Evolutionary conservation across 2,113 vertebrate species (phyloP).

Genomic region (Halcyon senegalensis): DNA sequence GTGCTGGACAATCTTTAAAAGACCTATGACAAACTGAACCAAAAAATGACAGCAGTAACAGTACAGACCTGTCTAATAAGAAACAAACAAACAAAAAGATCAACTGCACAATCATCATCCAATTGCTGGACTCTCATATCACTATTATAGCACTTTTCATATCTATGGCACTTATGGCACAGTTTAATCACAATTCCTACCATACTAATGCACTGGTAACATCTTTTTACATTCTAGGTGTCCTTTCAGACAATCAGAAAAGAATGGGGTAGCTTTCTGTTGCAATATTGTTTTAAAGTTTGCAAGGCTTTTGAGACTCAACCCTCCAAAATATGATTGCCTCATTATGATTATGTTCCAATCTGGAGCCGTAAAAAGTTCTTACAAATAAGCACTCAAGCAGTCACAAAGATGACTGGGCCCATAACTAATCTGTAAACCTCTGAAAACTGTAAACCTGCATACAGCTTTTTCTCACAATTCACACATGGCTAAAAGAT

Average conservation of each 20-base stretch:
- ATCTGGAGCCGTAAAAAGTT: neutral
- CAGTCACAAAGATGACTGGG: neutral
- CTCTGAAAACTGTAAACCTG: neutral
- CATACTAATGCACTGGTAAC: neutral
- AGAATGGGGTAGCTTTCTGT: neutral
- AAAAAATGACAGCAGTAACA: neutral
- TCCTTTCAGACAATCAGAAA: neutral
- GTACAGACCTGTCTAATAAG: neutral
- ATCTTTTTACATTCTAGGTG: neutral
- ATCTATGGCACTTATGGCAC: neutral
- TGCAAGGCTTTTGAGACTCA: neutral
- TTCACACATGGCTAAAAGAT: neutral
- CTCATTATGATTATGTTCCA: neutral
- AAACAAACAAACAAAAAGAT: neutral
- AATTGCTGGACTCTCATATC: neutral
- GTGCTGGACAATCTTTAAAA: neutral
- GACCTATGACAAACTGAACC: neutral
- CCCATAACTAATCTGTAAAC: neutral
- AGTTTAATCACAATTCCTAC: neutral
- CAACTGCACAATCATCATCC: neutral
- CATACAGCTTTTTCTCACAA: neutral
- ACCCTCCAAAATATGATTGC: neutral
- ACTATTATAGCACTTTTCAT: neutral
- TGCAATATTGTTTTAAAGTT: neutral
- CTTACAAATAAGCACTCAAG: neutral